These are phyloP conservation scores for Myoxocephalus aenaeus DNA, from an alignment of 2,797 vertebrate species.

Conservation along the genomic window DNA sequence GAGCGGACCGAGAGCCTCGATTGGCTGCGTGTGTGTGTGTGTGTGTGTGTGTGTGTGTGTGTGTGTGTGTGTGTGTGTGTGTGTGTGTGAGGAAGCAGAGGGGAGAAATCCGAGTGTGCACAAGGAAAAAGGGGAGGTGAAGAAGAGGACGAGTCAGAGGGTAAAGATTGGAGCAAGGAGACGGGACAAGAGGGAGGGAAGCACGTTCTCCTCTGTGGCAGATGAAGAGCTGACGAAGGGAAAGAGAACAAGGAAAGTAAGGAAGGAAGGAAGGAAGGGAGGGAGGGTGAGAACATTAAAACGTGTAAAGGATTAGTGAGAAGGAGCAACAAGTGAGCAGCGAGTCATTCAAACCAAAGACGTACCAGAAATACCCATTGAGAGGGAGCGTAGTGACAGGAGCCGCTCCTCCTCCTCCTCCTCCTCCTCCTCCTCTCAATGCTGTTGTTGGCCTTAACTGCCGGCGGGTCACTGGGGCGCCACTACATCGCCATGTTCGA, in stretches of 20 bases:
- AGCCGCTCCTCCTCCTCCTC: constrained; percentile 80
- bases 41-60: not conserved
- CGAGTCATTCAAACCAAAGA: constrained; percentile 34
- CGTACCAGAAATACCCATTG: constrained; percentile 50
- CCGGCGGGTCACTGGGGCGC: constrained; percentile 94
- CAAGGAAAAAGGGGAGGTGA: constrained; percentile 58
- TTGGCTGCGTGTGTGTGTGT: constrained; percentile 29
- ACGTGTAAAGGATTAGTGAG: constrained; percentile 46
- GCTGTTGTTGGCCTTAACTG: constrained; percentile 96
- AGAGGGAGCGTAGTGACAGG: constrained; percentile 62
- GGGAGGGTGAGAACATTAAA: constrained; percentile 47
- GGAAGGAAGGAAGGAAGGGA: constrained; percentile 79
- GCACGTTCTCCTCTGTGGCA: constrained; percentile 22
- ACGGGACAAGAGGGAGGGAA: constrained; percentile 40
- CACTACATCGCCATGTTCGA: constrained; percentile 99
- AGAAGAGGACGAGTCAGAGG: constrained; percentile 51
- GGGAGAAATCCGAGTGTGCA: constrained; percentile 55
- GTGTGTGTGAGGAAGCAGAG: constrained; percentile 48
- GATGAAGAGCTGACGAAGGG: constrained; percentile 44
- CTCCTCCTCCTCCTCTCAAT: constrained; percentile 90
- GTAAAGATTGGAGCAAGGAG: constrained; percentile 27
- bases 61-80: too few species aligned
- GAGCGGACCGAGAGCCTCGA: constrained; percentile 48
- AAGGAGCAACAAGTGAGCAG: constrained; percentile 42
- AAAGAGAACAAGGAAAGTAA: constrained; percentile 51